A percentile compares a stretch with the other conserved stretches of the same genome.
Conservation (phyloP, 2,113 vertebrate species). For the Antennarius striatus region DNA sequence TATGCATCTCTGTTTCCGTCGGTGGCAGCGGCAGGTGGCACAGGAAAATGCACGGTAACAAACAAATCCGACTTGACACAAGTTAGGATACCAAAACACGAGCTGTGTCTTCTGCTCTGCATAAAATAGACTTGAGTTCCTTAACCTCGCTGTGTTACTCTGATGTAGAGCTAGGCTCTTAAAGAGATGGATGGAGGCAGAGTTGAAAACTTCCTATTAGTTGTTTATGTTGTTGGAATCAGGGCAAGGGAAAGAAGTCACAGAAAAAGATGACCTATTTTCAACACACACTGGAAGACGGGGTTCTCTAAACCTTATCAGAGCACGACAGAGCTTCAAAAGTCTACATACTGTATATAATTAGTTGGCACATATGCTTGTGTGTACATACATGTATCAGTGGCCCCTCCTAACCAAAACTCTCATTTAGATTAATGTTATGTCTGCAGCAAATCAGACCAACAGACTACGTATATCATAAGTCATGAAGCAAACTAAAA, state of each 20-base stretch:
- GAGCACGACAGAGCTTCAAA: constrained; percentile 22
- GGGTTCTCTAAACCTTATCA: constrained; percentile 36
- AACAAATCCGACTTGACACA: constrained; percentile 49
- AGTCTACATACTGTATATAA: constrained; percentile 5
- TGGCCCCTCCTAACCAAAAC: too few relatives aligned
- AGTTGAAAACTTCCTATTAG: constrained; percentile 38
- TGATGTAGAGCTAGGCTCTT: constrained; percentile 60
- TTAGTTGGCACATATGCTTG: neutral
- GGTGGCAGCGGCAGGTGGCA: constrained; percentile 32
- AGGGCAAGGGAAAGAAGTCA: constrained; percentile 62
- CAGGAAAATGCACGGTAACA: constrained; percentile 35
- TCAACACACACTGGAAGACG: constrained; percentile 43
- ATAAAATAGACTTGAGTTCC: constrained; percentile 67
- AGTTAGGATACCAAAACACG: constrained; percentile 45
- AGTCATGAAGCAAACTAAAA: too few relatives aligned
- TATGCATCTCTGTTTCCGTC: too few relatives aligned
- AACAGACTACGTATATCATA: too few relatives aligned
- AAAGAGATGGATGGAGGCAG: constrained; percentile 34
- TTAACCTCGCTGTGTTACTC: constrained; percentile 60
- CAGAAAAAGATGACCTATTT: constrained; percentile 75
- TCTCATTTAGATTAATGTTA: too few relatives aligned
- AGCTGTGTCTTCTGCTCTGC: constrained; percentile 23
- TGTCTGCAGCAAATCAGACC: too few relatives aligned
- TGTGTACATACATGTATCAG: neutral
- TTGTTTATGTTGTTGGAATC: constrained; percentile 76